Conservation (phyloP, 1,140 invertebrate species). For the Pentalonia nigronervosa region DNA sequence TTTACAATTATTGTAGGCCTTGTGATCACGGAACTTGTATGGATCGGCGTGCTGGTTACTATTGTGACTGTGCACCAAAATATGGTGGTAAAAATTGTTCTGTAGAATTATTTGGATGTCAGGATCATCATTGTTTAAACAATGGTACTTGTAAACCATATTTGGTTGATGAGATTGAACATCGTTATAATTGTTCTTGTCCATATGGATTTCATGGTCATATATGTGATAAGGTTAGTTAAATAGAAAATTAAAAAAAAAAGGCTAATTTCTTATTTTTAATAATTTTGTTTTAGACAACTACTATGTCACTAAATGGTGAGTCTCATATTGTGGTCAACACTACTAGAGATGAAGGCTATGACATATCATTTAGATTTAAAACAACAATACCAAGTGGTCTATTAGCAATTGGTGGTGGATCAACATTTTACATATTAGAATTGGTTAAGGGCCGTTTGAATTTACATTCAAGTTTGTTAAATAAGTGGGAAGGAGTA, state of each 20-base stretch:
- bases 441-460: slow-evolving; percentile 81
- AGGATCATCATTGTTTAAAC: slow-evolving; percentile 75
- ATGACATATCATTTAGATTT: slow-evolving; percentile 88
- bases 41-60: slow-evolving; percentile 80
- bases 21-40: slow-evolving; percentile 82
- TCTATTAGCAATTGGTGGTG: slow-evolving; percentile 84
- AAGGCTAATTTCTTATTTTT: neutral
- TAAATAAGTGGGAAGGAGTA: slow-evolving; percentile 89
- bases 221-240: slow-evolving; percentile 75
- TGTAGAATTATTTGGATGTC: slow-evolving; percentile 79
- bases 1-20: slow-evolving; percentile 66
- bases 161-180: slow-evolving; percentile 77
- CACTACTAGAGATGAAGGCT: slow-evolving; percentile 81
- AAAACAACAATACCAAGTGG: slow-evolving; percentile 88
- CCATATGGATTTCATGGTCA: slow-evolving; percentile 80
- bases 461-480: slow-evolving; percentile 83
- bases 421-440: slow-evolving; percentile 82
- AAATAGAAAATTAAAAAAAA: neutral
- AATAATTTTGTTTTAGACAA: slow-evolving; percentile 67
- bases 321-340: slow-evolving; percentile 79
- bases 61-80: slow-evolving; percentile 78
- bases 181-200: slow-evolving; percentile 87
- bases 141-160: slow-evolving; percentile 83
- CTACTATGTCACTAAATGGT: slow-evolving; percentile 85
- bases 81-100: slow-evolving; percentile 95